phyloP scores from a whole-genome alignment of 2,113 vertebrate genomes.

The Mohoua ochrocephala region DNA sequence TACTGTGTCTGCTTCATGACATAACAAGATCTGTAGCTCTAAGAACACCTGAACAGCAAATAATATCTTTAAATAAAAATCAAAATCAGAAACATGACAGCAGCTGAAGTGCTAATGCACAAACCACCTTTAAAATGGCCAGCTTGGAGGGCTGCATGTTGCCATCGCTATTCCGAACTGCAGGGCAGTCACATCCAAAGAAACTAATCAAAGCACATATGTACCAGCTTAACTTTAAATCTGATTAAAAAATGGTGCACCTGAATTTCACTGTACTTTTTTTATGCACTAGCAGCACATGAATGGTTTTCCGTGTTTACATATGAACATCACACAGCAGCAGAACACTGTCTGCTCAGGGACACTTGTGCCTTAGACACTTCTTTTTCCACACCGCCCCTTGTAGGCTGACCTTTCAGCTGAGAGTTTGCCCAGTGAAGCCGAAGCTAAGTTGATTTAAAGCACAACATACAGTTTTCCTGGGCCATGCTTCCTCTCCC shows the following conservation, averaged over 20 bases:
- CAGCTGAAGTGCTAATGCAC: background rate
- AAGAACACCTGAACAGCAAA: background rate
- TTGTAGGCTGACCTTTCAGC: background rate
- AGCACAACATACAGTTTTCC: background rate
- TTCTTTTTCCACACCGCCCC: background rate
- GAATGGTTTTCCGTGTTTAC: background rate
- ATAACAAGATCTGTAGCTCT: background rate
- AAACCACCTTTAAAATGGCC: background rate
- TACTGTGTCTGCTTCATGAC: background rate
- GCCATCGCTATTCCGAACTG: background rate
- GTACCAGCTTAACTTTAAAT: background rate
- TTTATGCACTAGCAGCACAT: background rate
- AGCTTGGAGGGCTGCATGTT: background rate
- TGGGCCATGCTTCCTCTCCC: background rate
- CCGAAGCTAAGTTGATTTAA: background rate
- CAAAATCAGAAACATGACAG: background rate
- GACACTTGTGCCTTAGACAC: accelerated
- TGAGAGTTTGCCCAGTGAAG: background rate
- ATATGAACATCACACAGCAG: background rate
- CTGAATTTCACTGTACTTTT: background rate
- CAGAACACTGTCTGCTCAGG: background rate
- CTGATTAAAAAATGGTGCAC: background rate
- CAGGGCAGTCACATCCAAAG: background rate
- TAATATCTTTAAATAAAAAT: background rate
- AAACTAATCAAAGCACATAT: background rate